Base-by-base conservation (phyloP, 1,140 invertebrate genomes). In the Orius insidiosus region DNA sequence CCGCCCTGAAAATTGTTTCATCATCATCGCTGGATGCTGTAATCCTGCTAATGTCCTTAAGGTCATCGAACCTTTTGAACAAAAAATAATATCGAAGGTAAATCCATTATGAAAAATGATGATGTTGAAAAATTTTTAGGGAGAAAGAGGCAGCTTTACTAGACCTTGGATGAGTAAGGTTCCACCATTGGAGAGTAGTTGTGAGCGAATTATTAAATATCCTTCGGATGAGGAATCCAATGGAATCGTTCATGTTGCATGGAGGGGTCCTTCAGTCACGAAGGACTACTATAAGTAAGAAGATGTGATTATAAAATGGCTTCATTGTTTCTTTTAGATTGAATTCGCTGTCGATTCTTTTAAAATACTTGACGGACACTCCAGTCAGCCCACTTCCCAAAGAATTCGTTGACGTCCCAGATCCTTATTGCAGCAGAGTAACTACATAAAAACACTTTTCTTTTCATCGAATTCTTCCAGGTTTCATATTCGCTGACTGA, bases 181-280 rank as follows among this genome's bases (percentile, higher is more conserved):
- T 4, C 75, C 80, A 1, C 71, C 75, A 1, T 60, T 84, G 9
- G 54, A 58, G 40, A 52, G 71, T 56, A 66, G 67, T 52, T 50
- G 67, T 57, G 63, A 69, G 56, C 15, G 66, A 41, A 48, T 61
- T 13, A 65, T 78, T 1, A 52, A 62, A 50, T 93, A 85, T 68
- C 83, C 88, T 0, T 76, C 78, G 37, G 86, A 92, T 60, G 80
- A 85, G 46, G 86, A 89, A 59, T 77, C 78, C 48, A 80, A 81
- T 65, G 89, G 87, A 16, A 64, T 88, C 53, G 79, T 90, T 15
- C 63, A 69, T 48, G 70, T 85, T 49, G 82, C 73, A 0, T 93
- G 85, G 80, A 65, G 85, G 52, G n/a, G 87, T n/a, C 84, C 86
- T 1, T 68, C 72, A n/a, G 66, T 70, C 11, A 68, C 74, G 1